Base-by-base conservation (phyloP, 2,888 invertebrate genomes). In the Masnerella sp. region DNA sequence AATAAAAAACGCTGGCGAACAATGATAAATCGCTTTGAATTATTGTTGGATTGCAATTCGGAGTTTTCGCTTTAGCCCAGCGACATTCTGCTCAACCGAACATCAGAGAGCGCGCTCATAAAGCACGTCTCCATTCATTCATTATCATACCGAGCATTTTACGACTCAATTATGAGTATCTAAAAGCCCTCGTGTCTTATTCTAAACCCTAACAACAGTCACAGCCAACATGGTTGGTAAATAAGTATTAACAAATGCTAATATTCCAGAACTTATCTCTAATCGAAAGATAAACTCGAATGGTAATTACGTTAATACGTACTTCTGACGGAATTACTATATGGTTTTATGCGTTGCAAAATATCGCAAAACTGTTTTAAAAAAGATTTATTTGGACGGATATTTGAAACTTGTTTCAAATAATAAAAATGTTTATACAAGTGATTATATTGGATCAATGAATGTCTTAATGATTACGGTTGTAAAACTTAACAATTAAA, bases 111-210 rank as follows among this genome's bases (percentile, higher is more conserved):
- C 14, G 22, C 18, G 42, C 30, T 64, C 42, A 32, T 43, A 51
- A 54, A 54, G 59, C 43, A 36, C 32, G 47, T 65, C 59, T 72
- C 52, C 40, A 34, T 54, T 54, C 71, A 59, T 65, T 72, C 59
- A 65, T 64, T 62, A 65, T 69, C 69, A 45, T 69, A 61, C 52
- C 65, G 52, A 72, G 65, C 65, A 59, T 65, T 72, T 65, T 72
- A 72, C 65, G 59, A 59, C 54, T 61, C 71, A 61, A 72, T 72
- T 72, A 65, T 64, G 65, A 59, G 61, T 61, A 58, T 67, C 67
- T 61, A 61, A 67, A 52, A 65, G 72, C 59, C 65, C 47, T 25
- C 62, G 62, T 59, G 67, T 58, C 56, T 64, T 56, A 49, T 70
- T 59, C 30, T 47, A 61, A 72, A 72, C 61, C 56, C 38, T 42